Evolutionary conservation across 1,140 invertebrate species (phyloP).

Genomic region (Ceratosolen solmsi): DNA sequence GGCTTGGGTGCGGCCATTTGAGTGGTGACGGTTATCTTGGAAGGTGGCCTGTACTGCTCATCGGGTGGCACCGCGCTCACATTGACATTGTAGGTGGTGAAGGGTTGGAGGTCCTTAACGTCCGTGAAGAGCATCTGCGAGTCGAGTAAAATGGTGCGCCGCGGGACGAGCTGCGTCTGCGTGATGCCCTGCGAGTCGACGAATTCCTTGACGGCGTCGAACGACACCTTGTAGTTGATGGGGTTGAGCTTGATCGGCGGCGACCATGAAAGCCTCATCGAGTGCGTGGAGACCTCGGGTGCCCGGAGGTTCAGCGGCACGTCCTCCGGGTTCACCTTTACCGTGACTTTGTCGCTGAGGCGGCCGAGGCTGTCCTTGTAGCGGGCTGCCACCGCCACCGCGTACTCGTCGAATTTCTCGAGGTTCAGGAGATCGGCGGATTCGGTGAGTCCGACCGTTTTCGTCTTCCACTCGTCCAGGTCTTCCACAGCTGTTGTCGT

Average conservation of each 20-base stretch:
- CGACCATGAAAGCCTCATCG: slow-evolving; percentile 93
- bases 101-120: slow-evolving; percentile 91
- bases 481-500: slow-evolving; percentile 94
- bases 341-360: slow-evolving; percentile 85
- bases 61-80: slow-evolving; percentile 92
- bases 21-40: slow-evolving; percentile 95
- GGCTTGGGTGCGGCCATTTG: slow-evolving; percentile 97
- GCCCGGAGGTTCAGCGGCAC: slow-evolving; percentile 90
- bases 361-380: slow-evolving; percentile 83
- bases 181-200: slow-evolving; percentile 94
- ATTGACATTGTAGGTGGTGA: slow-evolving; percentile 95
- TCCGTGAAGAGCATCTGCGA: slow-evolving; percentile 80
- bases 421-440: slow-evolving; percentile 92
- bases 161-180: slow-evolving; percentile 87
- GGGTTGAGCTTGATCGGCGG: slow-evolving; percentile 93
- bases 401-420: slow-evolving; percentile 93
- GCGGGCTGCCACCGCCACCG: slow-evolving; percentile 90
- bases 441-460: slow-evolving; percentile 87
- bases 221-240: slow-evolving; percentile 91
- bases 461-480: slow-evolving; percentile 91
- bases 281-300: slow-evolving; percentile 90
- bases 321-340: slow-evolving; percentile 92
- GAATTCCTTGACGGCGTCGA: slow-evolving; percentile 95
- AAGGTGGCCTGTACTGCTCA: slow-evolving; percentile 88
- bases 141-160: slow-evolving; percentile 81